phyloP scores from a whole-genome alignment of 2,113 vertebrate genomes.

The Rhinoderma darwinii region DNA sequence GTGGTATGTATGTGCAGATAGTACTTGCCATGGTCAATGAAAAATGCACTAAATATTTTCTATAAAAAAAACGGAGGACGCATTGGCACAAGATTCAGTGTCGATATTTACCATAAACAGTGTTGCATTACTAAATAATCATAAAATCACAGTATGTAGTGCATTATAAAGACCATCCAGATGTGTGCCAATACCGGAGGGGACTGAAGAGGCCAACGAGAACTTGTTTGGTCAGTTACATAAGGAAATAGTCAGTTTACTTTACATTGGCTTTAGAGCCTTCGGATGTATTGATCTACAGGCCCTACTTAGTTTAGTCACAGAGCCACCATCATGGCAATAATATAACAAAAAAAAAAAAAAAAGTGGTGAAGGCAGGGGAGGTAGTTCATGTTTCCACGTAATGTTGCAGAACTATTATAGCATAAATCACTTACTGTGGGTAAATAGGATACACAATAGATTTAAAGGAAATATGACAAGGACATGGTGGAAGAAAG shows the following conservation, averaged over 20 bases:
- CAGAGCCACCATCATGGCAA: neutral
- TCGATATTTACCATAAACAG: neutral
- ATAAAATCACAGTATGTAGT: constrained; percentile 18
- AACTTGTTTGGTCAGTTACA: neutral
- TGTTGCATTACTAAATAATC: neutral
- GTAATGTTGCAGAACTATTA: no score
- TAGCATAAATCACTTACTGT: no score
- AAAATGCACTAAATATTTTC: neutral
- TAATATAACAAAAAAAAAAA: neutral
- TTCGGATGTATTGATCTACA: no score
- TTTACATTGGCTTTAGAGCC: no score
- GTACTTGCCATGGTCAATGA: neutral
- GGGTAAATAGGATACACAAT: no score
- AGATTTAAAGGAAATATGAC: no score
- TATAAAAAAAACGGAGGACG: neutral
- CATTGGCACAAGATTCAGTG: neutral
- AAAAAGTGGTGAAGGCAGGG: no score
- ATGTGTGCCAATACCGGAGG: neutral
- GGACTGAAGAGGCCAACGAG: neutral
- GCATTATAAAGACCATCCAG: neutral
- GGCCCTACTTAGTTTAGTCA: neutral
- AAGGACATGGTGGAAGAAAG: no score
- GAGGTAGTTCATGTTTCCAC: no score
- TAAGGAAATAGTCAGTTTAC: neutral
- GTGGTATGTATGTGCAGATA: neutral